Evolutionary conservation across 2,888 invertebrate species (phyloP).

Genomic region (Spialia ferax): DNA sequence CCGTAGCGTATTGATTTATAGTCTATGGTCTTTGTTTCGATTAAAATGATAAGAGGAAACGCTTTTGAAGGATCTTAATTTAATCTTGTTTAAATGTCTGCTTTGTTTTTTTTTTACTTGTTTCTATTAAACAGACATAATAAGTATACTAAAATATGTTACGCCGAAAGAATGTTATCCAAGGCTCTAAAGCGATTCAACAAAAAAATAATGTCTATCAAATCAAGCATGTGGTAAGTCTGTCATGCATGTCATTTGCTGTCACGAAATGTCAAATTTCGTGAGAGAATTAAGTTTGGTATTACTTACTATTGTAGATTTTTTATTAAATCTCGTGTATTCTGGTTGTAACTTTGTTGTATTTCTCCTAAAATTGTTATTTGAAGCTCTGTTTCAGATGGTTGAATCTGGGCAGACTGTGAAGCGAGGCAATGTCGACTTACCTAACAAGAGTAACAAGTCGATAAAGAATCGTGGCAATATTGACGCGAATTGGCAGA

Average conservation of each 20-base stretch:
- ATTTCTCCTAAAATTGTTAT: conserved; percentile 52
- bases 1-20: too few species aligned
- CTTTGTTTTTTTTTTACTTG: too few species aligned
- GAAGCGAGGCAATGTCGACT: conserved; percentile 58
- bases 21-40: too few species aligned
- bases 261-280: conserved; percentile 32
- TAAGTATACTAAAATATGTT: too few species aligned
- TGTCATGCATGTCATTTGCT: conserved; percentile 9
- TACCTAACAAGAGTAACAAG: conserved; percentile 67
- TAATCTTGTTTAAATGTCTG: too few species aligned
- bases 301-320: conserved; percentile 60
- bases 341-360: conserved; percentile 50
- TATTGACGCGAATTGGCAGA: conserved; percentile 81
- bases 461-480: conserved; percentile 62
- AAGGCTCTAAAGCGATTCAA: too few species aligned
- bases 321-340: conserved; percentile 60
- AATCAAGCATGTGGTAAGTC: conserved; percentile 19
- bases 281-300: conserved; percentile 20
- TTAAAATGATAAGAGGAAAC: too few species aligned
- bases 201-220: neutral
- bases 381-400: conserved; percentile 62
- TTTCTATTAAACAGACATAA: too few species aligned
- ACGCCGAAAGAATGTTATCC: too few species aligned
- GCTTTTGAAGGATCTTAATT: too few species aligned
- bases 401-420: conserved; percentile 69